Evolutionary conservation across 2,797 vertebrate species (phyloP).

Genomic region (Neostethus bicornis): DNA sequence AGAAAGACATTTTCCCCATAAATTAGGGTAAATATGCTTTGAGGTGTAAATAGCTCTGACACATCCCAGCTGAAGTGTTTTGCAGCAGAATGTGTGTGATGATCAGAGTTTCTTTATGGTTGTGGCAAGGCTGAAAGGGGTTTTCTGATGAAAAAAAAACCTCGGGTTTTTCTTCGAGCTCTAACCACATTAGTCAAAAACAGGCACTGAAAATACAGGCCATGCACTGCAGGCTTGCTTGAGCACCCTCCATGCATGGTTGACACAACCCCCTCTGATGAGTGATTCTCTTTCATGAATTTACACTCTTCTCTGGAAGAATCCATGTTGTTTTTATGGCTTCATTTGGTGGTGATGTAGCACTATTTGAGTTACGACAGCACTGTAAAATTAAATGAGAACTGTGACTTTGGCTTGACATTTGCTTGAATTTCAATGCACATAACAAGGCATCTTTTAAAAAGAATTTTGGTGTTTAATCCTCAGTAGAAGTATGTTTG

Average conservation of each 20-base stretch:
- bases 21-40: background rate
- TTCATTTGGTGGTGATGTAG: background rate
- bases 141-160: conserved; percentile 21
- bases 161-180: conserved; percentile 33
- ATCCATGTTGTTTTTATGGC: background rate
- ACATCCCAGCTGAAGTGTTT: conserved; percentile 29
- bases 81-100: conserved; percentile 34
- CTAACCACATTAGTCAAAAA: conserved; percentile 19
- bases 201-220: conserved; percentile 31
- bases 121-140: conserved; percentile 7
- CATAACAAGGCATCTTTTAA: no score
- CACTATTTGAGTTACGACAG: background rate
- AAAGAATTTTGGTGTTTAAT: no score
- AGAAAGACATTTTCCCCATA: no score
- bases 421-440: background rate
- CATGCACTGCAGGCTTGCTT: conserved; percentile 32
- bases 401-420: background rate
- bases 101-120: conserved; percentile 40
- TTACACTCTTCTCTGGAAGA: background rate
- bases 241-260: conserved; percentile 21
- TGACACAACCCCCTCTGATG: conserved; percentile 3
- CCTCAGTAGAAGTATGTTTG: conserved; percentile 14
- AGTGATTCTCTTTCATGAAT: background rate
- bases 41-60: conserved; percentile 38
- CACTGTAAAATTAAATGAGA: background rate